A percentile compares a stretch with the other conserved stretches of the same genome.
phyloP scores from a whole-genome alignment of 1,140 invertebrate species.

The Neoseiulus cucumeris region DNA sequence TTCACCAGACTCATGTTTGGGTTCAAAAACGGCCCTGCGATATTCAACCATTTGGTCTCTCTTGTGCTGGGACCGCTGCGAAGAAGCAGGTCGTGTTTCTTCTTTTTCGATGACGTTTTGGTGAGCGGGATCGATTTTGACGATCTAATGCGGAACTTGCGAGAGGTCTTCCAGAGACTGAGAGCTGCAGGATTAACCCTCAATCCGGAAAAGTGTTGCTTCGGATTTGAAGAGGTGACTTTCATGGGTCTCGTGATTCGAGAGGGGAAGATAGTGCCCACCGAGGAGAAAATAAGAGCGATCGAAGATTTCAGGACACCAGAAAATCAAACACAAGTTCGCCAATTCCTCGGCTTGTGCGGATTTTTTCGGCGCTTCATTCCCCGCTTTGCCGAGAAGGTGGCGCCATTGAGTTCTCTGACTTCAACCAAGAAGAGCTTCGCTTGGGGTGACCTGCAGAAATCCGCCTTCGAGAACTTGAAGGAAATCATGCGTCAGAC shows the following conservation, averaged over 20 bases:
- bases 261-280: too few species aligned
- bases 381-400: too few species aligned
- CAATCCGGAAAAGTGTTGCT: conserved; percentile 24
- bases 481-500: conserved; percentile 19
- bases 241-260: conserved; percentile 24
- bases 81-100: too few species aligned
- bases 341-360: too few species aligned
- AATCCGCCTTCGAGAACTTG: conserved; percentile 16
- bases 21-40: conserved; percentile 3
- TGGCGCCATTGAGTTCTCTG: too few species aligned
- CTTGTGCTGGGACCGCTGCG: too few species aligned
- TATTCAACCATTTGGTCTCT: conserved; percentile 12
- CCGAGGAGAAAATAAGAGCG: too few species aligned
- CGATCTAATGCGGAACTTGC: not conserved
- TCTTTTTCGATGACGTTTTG: too few species aligned
- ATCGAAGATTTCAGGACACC: too few species aligned
- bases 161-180: conserved; percentile 13
- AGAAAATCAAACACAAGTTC: too few species aligned
- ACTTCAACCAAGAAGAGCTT: conserved; percentile 9
- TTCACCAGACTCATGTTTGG: conserved; percentile 14
- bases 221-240: conserved; percentile 23
- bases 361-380: too few species aligned
- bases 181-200: conserved; percentile 19
- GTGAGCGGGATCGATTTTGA: too few species aligned
- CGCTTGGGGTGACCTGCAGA: conserved; percentile 13